Percentiles rank a stretch among this genome's conserved stretches.
phyloP scores from a whole-genome alignment of 2,113 vertebrate species.

The Catagonus wagneri region DNA sequence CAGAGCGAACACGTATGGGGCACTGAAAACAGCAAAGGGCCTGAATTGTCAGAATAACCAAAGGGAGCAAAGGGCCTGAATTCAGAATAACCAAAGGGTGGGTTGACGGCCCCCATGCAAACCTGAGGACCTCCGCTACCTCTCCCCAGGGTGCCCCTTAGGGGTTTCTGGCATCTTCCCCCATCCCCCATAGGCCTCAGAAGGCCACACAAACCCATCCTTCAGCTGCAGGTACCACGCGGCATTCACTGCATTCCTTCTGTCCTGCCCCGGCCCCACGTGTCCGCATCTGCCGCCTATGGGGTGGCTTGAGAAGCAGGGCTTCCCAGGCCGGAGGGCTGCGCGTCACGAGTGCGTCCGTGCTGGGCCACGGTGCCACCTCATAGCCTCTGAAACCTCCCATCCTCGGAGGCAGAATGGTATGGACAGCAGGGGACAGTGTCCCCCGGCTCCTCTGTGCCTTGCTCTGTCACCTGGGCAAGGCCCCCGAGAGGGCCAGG shows the following conservation, averaged over 20 bases:
- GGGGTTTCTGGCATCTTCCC: background rate
- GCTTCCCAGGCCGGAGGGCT: fast-evolving
- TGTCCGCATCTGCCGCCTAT: background rate
- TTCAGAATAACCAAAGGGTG: background rate
- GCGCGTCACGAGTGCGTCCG: background rate
- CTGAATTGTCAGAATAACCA: background rate
- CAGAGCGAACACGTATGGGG: background rate
- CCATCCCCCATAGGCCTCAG: background rate
- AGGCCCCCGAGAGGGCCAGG: background rate
- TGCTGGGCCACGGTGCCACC: too few species aligned
- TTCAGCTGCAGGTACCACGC: background rate
- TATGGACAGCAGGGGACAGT: background rate
- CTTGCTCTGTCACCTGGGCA: background rate
- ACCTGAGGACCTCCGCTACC: background rate
- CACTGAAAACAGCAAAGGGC: background rate
- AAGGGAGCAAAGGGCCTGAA: background rate
- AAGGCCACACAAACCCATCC: background rate
- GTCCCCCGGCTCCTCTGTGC: background rate
- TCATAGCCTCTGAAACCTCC: background rate
- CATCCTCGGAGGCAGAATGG: background rate
- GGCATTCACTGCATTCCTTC: background rate
- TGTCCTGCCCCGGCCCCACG: background rate
- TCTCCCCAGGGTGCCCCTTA: background rate
- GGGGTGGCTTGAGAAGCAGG: background rate
- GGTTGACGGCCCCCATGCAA: background rate